Conservation (phyloP, 1,140 invertebrate species). For the Drosophila elegans region DNA sequence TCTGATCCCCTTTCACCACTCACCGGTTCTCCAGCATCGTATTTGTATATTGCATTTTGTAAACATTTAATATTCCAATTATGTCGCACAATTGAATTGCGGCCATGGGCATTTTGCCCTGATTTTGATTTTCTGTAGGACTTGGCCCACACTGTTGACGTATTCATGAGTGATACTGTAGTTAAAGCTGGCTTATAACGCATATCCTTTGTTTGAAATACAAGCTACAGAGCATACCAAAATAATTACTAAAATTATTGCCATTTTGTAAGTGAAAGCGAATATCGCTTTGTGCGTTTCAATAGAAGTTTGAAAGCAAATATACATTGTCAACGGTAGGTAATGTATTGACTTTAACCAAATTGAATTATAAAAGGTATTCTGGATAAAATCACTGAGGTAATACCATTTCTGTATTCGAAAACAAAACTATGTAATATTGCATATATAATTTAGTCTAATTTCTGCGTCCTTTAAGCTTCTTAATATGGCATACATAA, state of each 20-base stretch:
- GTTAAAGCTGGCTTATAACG: neutral
- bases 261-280: neutral
- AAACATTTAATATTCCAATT: constrained; percentile 83
- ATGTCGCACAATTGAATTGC: constrained; percentile 76
- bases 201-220: neutral
- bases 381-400: too few relatives aligned
- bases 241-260: neutral
- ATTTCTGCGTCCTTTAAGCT: too few relatives aligned
- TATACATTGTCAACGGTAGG: too few relatives aligned
- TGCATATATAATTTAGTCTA: too few relatives aligned
- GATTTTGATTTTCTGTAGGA: constrained; percentile 30
- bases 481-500: too few relatives aligned
- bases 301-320: neutral
- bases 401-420: too few relatives aligned
- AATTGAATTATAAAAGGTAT: too few relatives aligned
- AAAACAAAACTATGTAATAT: too few relatives aligned
- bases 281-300: neutral
- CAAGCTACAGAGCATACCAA: neutral
- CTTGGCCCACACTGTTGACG: neutral
- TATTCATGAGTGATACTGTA: constrained; percentile 8
- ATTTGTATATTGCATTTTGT: constrained; percentile 78
- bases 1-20: neutral
- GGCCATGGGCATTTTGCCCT: constrained; percentile 53
- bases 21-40: constrained; percentile 13
- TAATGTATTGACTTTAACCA: neutral